Evolutionary conservation across 2,113 vertebrate species (phyloP).

Genomic region (Mustela lutreola): DNA sequence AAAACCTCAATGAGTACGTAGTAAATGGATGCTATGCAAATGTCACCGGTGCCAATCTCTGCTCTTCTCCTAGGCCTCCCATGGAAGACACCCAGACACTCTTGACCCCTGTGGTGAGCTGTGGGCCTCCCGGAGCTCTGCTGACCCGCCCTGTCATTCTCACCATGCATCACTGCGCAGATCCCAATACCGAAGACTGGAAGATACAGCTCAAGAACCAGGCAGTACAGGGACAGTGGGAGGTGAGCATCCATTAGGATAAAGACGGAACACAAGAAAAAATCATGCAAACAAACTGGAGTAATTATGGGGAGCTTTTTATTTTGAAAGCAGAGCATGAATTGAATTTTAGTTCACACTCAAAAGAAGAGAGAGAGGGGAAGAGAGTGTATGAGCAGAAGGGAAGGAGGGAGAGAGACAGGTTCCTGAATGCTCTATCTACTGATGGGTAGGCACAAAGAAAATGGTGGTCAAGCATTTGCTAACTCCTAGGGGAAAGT

Average conservation of each 20-base stretch:
- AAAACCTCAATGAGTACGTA: neutral
- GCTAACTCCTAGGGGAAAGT: neutral
- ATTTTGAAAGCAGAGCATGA: neutral
- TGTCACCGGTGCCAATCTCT: neutral
- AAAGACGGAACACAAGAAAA: neutral
- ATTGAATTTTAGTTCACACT: neutral
- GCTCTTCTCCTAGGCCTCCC: conserved; percentile 88
- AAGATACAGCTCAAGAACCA: conserved; percentile 96
- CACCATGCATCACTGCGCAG: conserved; percentile 95
- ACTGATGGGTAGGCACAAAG: neutral
- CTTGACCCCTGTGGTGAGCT: conserved; percentile 96
- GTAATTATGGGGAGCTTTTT: neutral
- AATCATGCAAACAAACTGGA: neutral
- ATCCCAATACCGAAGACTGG: conserved; percentile 94
- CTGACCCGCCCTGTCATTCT: conserved; percentile 95
- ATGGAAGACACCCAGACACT: conserved; percentile 96
- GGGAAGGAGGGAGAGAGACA: neutral
- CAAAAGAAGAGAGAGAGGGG: neutral
- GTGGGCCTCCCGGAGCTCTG: conserved; percentile 94
- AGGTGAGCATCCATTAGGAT: conserved; percentile 89
- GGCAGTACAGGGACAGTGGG: conserved; percentile 93
- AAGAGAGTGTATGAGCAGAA: neutral
- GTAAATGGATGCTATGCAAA: neutral
- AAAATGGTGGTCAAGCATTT: neutral
- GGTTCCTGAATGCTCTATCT: neutral